Conservation (phyloP, 2,797 vertebrate species). For the Poeciliopsis gracilis region DNA sequence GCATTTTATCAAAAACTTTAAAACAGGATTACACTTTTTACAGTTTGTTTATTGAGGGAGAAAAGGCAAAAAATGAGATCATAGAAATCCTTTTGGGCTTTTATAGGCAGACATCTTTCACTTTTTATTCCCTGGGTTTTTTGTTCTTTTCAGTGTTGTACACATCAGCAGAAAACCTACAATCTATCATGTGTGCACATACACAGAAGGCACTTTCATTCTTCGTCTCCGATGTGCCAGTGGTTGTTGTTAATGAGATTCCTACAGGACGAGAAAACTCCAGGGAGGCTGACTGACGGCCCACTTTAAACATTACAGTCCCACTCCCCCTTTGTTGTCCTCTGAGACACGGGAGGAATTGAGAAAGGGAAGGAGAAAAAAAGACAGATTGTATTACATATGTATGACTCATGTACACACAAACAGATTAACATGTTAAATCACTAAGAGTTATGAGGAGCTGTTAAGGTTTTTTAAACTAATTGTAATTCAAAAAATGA, state of each 20-base stretch:
- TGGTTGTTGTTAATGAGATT: slow-evolving; percentile 80
- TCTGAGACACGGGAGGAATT: slow-evolving; percentile 61
- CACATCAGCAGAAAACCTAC: slow-evolving; percentile 35
- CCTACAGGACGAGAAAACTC: slow-evolving; percentile 75
- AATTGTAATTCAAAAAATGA: slow-evolving; percentile 4
- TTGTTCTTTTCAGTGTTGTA: slow-evolving; percentile 45
- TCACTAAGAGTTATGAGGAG: slow-evolving; percentile 13
- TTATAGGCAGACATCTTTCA: slow-evolving; percentile 47
- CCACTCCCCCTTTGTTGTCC: slow-evolving; percentile 48
- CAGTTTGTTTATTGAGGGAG: slow-evolving; percentile 1
- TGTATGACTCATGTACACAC: slow-evolving; percentile 9
- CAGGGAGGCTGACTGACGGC: slow-evolving; percentile 70
- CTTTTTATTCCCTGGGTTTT: slow-evolving; percentile 36
- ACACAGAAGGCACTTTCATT: slow-evolving; percentile 50
- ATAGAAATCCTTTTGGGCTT: slow-evolving; percentile 67
- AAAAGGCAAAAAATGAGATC: slow-evolving; percentile 21
- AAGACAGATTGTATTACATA: slow-evolving; percentile 47
- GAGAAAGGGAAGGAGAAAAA: slow-evolving; percentile 45
- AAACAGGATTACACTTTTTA: not conserved
- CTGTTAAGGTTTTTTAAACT: slow-evolving; percentile 30
- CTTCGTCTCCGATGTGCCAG: slow-evolving; percentile 70
- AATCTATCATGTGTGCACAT: slow-evolving; percentile 21
- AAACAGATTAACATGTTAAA: slow-evolving; percentile 22
- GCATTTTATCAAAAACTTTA: not conserved
- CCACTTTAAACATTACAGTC: slow-evolving; percentile 73